Base-by-base conservation (phyloP, 2,888 invertebrate species). In the Pristionchus japonicus region DNA sequence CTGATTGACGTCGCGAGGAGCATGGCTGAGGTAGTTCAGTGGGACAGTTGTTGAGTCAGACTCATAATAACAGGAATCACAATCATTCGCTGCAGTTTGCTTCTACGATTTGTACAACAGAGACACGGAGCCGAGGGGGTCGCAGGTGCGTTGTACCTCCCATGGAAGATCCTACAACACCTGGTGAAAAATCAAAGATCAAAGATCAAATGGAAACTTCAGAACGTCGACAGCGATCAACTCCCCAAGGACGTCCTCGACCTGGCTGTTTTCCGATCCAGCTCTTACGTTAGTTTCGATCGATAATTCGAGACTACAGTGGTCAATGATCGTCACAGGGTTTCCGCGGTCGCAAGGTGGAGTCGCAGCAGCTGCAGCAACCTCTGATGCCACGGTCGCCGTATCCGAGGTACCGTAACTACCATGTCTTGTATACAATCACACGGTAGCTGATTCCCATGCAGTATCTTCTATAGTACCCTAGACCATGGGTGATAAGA, bases 61-160 rank as follows among this genome's bases (percentile, higher is more conserved):
- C 20, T 52, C 27, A 20, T 52, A 7, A 13, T n/a, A 74, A 40
- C 43, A 89, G 89, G 91, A 92, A 83, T 89, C 88, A n/a, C 88
- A 89, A 31, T 88, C 89, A 0, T 92, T 92, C 88, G 49, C 84
- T 0, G 86, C 85, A n/a, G 77, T 77, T 1, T 89, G 89, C 57
- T 92, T 92, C 89, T 88, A 88, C 31, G 92, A 92, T 40, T 87
- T 88, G 88, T 92, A 92, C 80, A 90, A 87, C 57, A 89, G 34
- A 82, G 91, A 82, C 77, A 89, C 52, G 40, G 86, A 83, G 23
- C 80, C 7, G 43, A 27, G 70, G 31, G n/a, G n/a, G 13, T 20
- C 40, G 37, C 80, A 70, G 40, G 64, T 85, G 9, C 1, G 0
- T 40, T 27, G 40, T 17, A 37, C 2, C 20, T 40, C 15, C 11